These are phyloP conservation scores for Heterodera carotae DNA, from an alignment of 1,140 invertebrate genomes.

Conservation along the genomic window DNA sequence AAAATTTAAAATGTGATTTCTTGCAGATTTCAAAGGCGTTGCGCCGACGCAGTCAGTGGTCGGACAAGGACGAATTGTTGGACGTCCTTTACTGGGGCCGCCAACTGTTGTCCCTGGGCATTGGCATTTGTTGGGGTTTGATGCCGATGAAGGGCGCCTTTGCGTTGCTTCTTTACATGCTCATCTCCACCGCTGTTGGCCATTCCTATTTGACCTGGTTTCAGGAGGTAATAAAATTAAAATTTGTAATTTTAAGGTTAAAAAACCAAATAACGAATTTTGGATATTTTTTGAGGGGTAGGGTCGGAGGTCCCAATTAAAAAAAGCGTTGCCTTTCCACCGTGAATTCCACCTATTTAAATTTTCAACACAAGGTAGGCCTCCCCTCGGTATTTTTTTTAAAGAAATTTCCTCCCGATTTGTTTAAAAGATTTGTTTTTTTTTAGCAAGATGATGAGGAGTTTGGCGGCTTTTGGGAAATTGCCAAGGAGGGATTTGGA, in stretches of 20 bases:
- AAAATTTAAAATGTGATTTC: neutral
- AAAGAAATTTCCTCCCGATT: too few species aligned
- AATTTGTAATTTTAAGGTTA: conserved; percentile 15
- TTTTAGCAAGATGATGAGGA: conserved; percentile 63
- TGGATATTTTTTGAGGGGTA: neutral
- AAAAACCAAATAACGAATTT: too few species aligned
- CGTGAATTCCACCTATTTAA: too few species aligned
- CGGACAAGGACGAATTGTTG: conserved; percentile 62
- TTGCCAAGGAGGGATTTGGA: conserved; percentile 64
- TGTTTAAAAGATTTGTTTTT: neutral
- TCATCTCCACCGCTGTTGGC: conserved; percentile 47
- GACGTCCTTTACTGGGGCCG: conserved; percentile 63
- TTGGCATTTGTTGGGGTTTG: conserved; percentile 59
- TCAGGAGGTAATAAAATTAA: conserved; percentile 45
- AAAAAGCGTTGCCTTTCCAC: too few species aligned
- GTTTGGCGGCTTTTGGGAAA: conserved; percentile 64
- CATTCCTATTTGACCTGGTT: conserved; percentile 59
- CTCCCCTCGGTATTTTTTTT: too few species aligned
- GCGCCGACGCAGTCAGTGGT: conserved; percentile 42
- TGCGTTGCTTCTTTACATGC: conserved; percentile 57
- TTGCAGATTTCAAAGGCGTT: conserved; percentile 56
- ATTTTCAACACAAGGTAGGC: too few species aligned
- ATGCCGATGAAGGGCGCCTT: conserved; percentile 56
- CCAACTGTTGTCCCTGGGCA: conserved; percentile 51
- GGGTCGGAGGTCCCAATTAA: too few species aligned